Conservation (phyloP, 2,888 invertebrate genomes). For the Petrolisthes cinctipes region DNA sequence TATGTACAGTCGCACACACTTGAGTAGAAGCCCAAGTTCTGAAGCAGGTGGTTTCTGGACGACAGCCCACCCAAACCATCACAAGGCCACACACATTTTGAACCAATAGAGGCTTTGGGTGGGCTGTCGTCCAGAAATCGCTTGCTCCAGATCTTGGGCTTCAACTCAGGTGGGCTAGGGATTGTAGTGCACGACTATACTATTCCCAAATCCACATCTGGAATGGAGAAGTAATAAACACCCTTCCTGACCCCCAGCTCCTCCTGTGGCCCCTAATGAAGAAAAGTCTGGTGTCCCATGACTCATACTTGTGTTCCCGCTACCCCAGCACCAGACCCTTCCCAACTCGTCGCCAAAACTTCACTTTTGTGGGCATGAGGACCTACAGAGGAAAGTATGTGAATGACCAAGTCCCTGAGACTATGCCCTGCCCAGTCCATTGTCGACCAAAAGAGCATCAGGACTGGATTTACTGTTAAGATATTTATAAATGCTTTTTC, state of each 20-base stretch:
- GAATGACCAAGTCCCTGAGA: background rate
- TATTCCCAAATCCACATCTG: background rate
- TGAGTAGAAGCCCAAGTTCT: no score
- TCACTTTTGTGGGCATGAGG: conserved; percentile 47
- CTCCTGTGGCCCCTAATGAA: conserved; percentile 48
- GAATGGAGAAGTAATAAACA: background rate
- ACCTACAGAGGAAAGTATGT: conserved; percentile 6
- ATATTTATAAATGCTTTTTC: background rate
- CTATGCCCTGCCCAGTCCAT: conserved; percentile 31
- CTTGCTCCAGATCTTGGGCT: no score
- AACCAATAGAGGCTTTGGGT: no score
- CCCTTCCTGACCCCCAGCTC: conserved; percentile 4
- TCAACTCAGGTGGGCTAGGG: no score
- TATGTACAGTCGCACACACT: no score
- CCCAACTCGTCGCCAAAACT: conserved; percentile 40
- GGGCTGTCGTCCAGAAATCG: no score
- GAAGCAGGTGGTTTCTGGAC: no score
- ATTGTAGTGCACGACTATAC: no score
- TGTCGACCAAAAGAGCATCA: conserved; percentile 38
- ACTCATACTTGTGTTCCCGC: conserved; percentile 40
- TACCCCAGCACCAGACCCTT: conserved; percentile 44
- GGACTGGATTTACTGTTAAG: conserved; percentile 46
- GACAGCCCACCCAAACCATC: no score
- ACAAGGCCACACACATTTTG: no score
- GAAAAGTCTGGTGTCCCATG: conserved; percentile 41